phyloP scores from a whole-genome alignment of 2,888 invertebrate genomes.

The Halictus ligatus region DNA sequence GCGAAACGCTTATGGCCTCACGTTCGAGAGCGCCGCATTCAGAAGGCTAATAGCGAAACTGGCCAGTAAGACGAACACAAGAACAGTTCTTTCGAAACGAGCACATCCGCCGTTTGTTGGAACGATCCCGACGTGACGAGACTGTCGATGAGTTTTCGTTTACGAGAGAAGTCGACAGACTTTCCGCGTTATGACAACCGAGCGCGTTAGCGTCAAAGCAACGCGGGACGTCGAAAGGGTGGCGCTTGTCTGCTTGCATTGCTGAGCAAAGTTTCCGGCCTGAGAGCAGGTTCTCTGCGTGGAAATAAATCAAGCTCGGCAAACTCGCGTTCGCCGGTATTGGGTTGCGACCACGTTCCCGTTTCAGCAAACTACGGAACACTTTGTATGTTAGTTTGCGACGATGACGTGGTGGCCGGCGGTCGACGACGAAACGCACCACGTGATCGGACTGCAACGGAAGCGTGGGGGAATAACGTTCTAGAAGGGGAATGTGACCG shows the following conservation, averaged over 20 bases:
- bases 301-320: constrained; percentile 1
- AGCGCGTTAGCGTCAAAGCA: neutral
- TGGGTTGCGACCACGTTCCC: neutral
- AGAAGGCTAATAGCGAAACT: neutral
- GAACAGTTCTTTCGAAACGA: neutral
- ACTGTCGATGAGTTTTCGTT: neutral
- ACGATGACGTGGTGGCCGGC: too few relatives aligned
- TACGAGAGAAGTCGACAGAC: neutral
- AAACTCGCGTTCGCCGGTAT: neutral
- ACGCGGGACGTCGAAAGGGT: neutral
- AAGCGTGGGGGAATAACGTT: too few relatives aligned
- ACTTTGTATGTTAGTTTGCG: neutral
- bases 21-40: too few relatives aligned
- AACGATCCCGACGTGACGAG: neutral
- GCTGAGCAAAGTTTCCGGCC: neutral
- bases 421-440: too few relatives aligned
- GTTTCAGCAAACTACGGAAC: neutral
- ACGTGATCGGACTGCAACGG: too few relatives aligned
- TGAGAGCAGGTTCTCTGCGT: neutral
- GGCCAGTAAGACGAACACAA: neutral
- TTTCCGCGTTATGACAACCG: neutral
- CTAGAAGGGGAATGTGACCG: too few relatives aligned
- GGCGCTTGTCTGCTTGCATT: neutral
- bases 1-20: too few relatives aligned
- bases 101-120: neutral